Evolutionary conservation across 2,113 vertebrate species (phyloP), one percentile per base, ranked within the genome.

Genomic region (Bagarius yarrelli): DNA sequence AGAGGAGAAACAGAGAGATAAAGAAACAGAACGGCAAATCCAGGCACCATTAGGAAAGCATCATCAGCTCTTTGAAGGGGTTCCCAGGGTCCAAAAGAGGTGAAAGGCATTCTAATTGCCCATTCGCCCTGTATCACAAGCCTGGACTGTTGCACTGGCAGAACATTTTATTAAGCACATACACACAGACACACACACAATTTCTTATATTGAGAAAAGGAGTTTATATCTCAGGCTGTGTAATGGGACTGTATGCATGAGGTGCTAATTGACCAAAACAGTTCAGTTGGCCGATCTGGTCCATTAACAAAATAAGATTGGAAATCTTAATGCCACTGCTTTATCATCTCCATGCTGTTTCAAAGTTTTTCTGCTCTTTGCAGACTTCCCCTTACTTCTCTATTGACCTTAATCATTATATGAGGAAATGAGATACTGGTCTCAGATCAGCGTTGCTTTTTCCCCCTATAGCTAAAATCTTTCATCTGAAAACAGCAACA

Each of bases 51-150:
- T 93, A 92, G 90, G 90, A 88, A 89, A 91, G 93, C 90, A 93
- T 91, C 91, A 92, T 93, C 90, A 93, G 90, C 82, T 79, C 83
- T 88, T 90, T 91, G 91, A 92, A 91, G 91, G 92, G 93, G 92
- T 90, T 92, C 89, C 83, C 67, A 88, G 87, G 90, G 90, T 85
- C 92, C 94, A 92, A 91, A 91, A 88, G 85, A 92, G 91, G 91
- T 16, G 25, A 66, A 70, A 71, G 53, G 63, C 64, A 61, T 71
- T 86, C 85, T 78, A 83, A 78, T 75, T 59, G 55, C 55, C 78
- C 67, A 76, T 53, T 82, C 25, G 19, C 52, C 44, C 27, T 63
- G 70, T 77, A 78, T 64, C 19, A 64, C 82, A 57, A 76, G 70
- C 79, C 36, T n/a, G 57, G 64, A 47, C 32, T 79, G 85, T 44